These are phyloP conservation scores for Cranoglanis bouderius DNA, from an alignment of 2,113 vertebrate species.

Conservation along the genomic window DNA sequence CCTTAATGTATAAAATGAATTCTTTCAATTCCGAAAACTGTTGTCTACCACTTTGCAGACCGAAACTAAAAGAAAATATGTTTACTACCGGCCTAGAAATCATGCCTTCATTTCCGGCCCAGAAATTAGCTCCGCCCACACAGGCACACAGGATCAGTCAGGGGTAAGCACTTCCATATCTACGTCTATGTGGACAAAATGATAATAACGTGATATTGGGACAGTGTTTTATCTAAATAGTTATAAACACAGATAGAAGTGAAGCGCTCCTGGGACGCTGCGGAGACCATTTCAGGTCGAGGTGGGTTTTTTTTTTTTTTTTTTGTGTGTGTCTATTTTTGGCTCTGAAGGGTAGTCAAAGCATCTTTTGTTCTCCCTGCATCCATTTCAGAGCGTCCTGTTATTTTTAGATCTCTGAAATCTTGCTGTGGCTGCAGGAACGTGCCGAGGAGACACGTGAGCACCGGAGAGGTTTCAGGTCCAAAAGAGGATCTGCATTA, in stretches of 20 bases:
- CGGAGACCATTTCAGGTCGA: conserved; percentile 27
- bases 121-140: not conserved
- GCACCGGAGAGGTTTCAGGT: not conserved
- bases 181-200: not conserved
- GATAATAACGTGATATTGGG: conserved; percentile 27
- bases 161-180: not conserved
- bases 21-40: not conserved
- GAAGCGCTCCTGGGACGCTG: conserved; percentile 21
- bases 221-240: not conserved
- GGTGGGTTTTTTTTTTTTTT: conserved; percentile 11
- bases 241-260: too few relatives aligned
- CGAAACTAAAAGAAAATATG: not conserved
- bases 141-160: not conserved
- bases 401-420: conserved; percentile 53
- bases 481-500: not conserved
- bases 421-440: conserved; percentile 40
- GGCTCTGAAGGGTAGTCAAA: conserved; percentile 49
- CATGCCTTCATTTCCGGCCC: not conserved
- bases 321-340: conserved; percentile 46
- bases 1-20: not conserved
- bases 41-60: not conserved
- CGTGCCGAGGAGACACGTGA: conserved; percentile 12
- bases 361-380: conserved; percentile 51
- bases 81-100: not conserved
- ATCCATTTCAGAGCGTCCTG: conserved; percentile 40